Evolutionary conservation across 1,140 invertebrate genomes (phyloP).

Genomic region (Amyelois transitella): DNA sequence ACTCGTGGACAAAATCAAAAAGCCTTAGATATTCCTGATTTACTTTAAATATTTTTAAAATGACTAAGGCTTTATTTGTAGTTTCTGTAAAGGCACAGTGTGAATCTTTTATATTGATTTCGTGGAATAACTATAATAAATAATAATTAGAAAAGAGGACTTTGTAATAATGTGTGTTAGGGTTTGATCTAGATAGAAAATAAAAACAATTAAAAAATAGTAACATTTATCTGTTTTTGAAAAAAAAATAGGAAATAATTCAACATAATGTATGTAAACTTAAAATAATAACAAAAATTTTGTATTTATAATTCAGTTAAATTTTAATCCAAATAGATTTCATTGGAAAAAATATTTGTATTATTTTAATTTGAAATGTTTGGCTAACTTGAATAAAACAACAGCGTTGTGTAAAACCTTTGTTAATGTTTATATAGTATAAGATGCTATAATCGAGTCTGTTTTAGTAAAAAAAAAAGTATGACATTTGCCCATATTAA

Average conservation of each 20-base stretch:
- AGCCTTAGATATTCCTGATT: not conserved
- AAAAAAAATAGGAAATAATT: no score
- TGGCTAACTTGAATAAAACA: no score
- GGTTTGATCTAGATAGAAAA: conserved; percentile 24
- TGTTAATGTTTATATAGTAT: not conserved
- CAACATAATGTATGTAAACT: no score
- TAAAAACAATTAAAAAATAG: conserved; percentile 1
- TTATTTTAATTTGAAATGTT: no score
- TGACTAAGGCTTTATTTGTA: not conserved
- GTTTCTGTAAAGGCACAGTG: not conserved
- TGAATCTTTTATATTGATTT: not conserved
- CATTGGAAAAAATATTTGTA: not conserved
- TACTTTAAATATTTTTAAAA: not conserved
- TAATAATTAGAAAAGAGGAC: conserved; percentile 3
- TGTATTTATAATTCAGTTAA: not conserved
- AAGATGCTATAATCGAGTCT: not conserved
- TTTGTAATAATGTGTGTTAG: not conserved
- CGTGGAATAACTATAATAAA: conserved; percentile 4
- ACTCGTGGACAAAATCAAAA: not conserved
- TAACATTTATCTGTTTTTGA: no score
- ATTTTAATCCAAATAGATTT: not conserved
- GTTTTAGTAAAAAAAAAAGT: not conserved
- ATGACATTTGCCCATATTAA: conserved; percentile 11
- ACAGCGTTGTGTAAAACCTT: no score
- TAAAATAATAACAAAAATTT: not conserved